Base-by-base conservation (phyloP, 2,888 invertebrate species). In the Adelognathus sp. region DNA sequence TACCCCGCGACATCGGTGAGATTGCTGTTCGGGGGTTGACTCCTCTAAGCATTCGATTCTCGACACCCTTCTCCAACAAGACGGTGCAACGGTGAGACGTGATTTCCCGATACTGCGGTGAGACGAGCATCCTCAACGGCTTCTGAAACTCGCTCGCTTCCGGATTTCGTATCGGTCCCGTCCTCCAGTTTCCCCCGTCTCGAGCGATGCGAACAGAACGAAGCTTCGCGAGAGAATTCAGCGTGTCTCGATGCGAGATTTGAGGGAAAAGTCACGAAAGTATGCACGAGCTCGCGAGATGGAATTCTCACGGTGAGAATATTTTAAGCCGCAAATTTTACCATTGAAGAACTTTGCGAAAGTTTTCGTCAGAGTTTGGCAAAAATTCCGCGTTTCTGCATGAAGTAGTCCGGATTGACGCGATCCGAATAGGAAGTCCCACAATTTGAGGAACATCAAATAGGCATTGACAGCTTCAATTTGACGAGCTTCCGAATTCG, bases 81-180 rank as follows among this genome's bases (percentile, higher is more conserved):
- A 21, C 56, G 36, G 44, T 29, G 60, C 18, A 29, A 24, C 44
- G 2, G 50, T 41, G 36, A 58, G 64, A 24, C 75, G 44, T 79
- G 79, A 75, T 79, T 79, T 79, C 54, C 64, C 79, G 66, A 79
- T 71, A 75, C n/a, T n/a, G n/a, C 79, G 54, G 29, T 6, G 31
- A 46, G 21, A 46, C 21, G 5, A 11, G 31, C 29, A 46, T 21
- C 33, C 50, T 11, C 33, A n/a, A 21, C 3, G 21, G 64, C 33
- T 64, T 64, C 14, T 50, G 33, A 31, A 50, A 64, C 33, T 50
- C 33, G 7, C 29, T 21, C 50, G 6, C 44, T 11, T 6, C 14
- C 0, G 39, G 4, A 39, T 7, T 18, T n/a, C 11, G 11, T 54
- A 74, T 21, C 31, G 7, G 14, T 14, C 31, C 27, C 58, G 50